Conservation (phyloP, 2,113 vertebrate genomes). For the Psilopsiagon aurifrons region DNA sequence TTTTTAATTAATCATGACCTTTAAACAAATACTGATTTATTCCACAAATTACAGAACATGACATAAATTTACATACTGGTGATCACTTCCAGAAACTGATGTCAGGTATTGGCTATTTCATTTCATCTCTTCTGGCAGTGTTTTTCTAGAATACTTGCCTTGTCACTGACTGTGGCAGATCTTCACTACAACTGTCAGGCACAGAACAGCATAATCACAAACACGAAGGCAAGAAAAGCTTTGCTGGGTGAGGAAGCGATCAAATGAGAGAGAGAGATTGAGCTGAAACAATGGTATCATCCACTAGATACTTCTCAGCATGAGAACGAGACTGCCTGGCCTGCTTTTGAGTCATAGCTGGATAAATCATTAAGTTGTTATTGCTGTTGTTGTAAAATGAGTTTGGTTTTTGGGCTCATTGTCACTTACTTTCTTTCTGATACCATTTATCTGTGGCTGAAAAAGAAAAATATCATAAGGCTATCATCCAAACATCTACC, state of each 20-base stretch:
- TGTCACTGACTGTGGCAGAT: background rate
- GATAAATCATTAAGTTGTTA: background rate
- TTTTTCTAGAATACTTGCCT: slow-evolving; percentile 1
- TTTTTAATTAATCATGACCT: background rate
- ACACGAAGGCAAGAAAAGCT: background rate
- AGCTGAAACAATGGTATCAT: background rate
- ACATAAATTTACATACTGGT: background rate
- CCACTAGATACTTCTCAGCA: background rate
- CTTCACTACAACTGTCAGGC: slow-evolving; percentile 25
- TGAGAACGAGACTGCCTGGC: background rate
- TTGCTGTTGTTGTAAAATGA: background rate
- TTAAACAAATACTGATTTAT: background rate
- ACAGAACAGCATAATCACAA: slow-evolving; percentile 1
- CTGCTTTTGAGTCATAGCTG: background rate
- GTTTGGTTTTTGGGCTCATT: background rate
- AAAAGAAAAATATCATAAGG: background rate
- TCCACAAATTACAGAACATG: background rate
- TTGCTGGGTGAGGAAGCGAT: background rate
- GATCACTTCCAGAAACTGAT: background rate
- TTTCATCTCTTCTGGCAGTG: background rate
- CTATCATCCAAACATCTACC: background rate
- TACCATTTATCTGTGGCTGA: background rate
- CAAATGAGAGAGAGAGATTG: background rate
- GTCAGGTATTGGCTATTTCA: background rate
- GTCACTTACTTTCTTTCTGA: background rate